Evolutionary conservation across 2,797 vertebrate species (phyloP), one percentile per base, ranked within the genome.

Genomic region (Microctenopoma lineatum): DNA sequence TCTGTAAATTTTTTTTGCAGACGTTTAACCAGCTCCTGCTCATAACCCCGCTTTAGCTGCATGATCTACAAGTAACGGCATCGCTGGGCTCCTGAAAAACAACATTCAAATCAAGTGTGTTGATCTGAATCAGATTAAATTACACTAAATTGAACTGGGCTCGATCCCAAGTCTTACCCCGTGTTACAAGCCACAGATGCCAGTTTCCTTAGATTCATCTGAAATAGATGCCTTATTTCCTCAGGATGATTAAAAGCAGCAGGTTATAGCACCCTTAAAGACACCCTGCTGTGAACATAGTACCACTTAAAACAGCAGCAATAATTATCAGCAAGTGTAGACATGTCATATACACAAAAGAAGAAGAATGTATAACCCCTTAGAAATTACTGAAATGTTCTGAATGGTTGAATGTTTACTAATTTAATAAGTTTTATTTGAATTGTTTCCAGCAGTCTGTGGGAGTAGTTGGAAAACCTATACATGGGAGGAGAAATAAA

Each of bases 211-310:
- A 61, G 50, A 68, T n/a, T 26, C 71, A 61, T 32, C 15, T 50
- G 29, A 68, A 78, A 53, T 26, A 58, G 44, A 58, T 0, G 2
- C 50, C 44, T 69, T 34, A 41, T 64, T 73, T 66, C 32, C 9
- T 38, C 32, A 25, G 46, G 4, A 7, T 72, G 60, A 73, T 67
- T 72, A 57, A 84, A 77, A 26, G 46, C 7, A 21, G 52, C 25
- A 32, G 44, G 25, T 65, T 52, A 42, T 9, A 45, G 44, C 34
- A 38, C 44, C 21, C 21, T 0, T 6, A 7, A 32, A 34, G 15
- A 27, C 50, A 47, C 6, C 6, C 51, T 10, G 2, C 1, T 26
- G 51, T 53, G 32, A 39, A 47, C 46, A 38, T 26, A 52, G n/a
- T 41, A 77, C 45, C 62, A 66, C 34, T 58, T 13, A 5, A 45